These are phyloP conservation scores for Leptoclinus maculatus DNA, from an alignment of 2,797 vertebrate species.

Conservation along the genomic window DNA sequence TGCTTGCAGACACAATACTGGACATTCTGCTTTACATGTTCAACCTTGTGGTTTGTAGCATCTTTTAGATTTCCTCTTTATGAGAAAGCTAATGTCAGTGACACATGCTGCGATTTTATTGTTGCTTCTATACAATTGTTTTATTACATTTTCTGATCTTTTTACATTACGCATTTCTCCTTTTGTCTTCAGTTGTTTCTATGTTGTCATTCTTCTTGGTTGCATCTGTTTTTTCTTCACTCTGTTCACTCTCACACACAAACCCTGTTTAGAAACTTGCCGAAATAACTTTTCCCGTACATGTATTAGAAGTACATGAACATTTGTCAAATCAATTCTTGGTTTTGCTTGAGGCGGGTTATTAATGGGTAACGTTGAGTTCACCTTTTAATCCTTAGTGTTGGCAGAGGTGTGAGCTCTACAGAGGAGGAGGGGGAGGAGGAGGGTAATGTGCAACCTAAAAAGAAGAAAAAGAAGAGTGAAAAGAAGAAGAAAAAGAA, in stretches of 20 bases:
- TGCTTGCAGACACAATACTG: not conserved
- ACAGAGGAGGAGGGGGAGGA: slow-evolving; percentile 66
- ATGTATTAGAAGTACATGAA: not conserved
- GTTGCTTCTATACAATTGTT: not conserved
- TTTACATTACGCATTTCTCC: not conserved
- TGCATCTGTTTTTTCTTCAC: not conserved
- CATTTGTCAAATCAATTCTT: not conserved
- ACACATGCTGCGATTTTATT: not conserved
- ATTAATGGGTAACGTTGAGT: not conserved
- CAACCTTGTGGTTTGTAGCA: not conserved
- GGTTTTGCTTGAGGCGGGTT: not conserved
- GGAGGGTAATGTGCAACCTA: slow-evolving; percentile 43
- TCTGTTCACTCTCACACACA: too few species aligned
- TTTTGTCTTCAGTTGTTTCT: not conserved
- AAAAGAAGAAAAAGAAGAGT: slow-evolving; percentile 86
- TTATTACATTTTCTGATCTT: not conserved
- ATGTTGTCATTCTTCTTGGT: not conserved
- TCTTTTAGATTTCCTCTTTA: not conserved
- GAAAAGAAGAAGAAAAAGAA: slow-evolving; percentile 88
- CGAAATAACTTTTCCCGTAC: not conserved
- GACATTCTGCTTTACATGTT: not conserved
- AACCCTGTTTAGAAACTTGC: not conserved
- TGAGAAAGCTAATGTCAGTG: not conserved
- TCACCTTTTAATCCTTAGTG: slow-evolving; percentile 31
- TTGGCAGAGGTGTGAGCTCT: slow-evolving; percentile 68